Conservation (phyloP, 2,888 invertebrate species). For the Drosophila rubida region DNA sequence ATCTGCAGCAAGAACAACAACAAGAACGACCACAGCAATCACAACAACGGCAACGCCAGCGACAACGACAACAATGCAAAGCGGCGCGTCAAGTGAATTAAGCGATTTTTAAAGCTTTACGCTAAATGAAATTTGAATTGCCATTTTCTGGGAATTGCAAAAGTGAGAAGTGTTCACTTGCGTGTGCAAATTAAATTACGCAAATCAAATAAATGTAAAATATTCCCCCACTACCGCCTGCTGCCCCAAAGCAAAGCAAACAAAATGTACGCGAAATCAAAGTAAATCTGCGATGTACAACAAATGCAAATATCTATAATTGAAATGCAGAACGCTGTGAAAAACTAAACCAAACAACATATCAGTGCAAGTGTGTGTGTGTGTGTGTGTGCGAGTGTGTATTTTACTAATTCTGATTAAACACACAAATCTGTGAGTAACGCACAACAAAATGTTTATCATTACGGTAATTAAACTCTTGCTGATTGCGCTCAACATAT, state of each 20-base stretch:
- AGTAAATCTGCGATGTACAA: conserved; percentile 14
- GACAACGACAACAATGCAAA: conserved; percentile 48
- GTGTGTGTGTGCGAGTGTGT: conserved; percentile 20
- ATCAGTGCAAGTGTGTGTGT: conserved; percentile 14
- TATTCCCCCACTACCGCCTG: not conserved
- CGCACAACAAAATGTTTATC: conserved; percentile 82
- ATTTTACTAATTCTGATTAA: conserved; percentile 51
- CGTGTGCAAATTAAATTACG: conserved; percentile 80
- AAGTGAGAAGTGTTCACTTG: conserved; percentile 57
- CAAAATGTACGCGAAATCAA: conserved; percentile 43
- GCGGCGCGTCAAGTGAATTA: conserved; percentile 78
- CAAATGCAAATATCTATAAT: conserved; percentile 22
- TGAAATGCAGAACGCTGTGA: conserved; percentile 29
- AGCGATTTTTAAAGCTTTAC: conserved; percentile 80
- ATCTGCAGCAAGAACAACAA: conserved; percentile 53
- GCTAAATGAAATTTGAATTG: conserved; percentile 80
- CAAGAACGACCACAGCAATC: conserved; percentile 21
- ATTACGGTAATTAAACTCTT: conserved; percentile 85
- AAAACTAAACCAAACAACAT: conserved; percentile 33
- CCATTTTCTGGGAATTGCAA: conserved; percentile 35
- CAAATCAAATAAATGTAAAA: conserved; percentile 73
- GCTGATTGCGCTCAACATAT: conserved; percentile 84
- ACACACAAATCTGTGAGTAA: conserved; percentile 17
- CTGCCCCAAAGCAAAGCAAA: conserved; percentile 18
- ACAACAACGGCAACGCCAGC: conserved; percentile 18